Percentiles rank a stretch among this genome's conserved stretches.
Evolutionary conservation across 2,797 vertebrate species (phyloP).

Genomic region (Masticophis lateralis): DNA sequence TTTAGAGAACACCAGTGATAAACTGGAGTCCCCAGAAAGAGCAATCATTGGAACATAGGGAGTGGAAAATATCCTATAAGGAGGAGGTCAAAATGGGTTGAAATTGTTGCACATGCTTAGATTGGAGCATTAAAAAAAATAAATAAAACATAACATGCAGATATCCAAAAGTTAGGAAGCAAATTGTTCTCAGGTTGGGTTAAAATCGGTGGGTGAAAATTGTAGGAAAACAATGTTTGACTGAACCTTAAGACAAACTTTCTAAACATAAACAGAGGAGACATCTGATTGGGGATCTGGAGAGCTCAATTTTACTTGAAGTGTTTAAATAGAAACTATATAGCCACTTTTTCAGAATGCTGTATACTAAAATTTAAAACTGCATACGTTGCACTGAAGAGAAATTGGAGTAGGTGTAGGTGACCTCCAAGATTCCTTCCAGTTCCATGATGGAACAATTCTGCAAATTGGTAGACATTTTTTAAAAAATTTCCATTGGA

Average conservation of each 20-base stretch:
- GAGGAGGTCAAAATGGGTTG: background rate
- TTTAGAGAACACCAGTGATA: background rate
- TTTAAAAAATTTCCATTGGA: background rate
- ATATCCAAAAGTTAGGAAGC: background rate
- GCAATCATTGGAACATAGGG: background rate
- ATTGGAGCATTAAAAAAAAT: background rate
- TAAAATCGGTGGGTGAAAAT: background rate
- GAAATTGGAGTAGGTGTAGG: background rate
- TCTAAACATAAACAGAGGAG: background rate
- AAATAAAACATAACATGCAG: background rate
- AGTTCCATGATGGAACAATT: background rate
- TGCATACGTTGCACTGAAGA: background rate
- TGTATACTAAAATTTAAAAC: background rate
- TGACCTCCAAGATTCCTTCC: background rate
- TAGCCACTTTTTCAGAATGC: background rate
- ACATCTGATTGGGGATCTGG: background rate
- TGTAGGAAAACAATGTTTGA: background rate
- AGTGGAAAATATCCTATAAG: background rate
- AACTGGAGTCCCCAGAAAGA: background rate
- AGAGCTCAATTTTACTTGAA: background rate
- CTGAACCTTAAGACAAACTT: background rate
- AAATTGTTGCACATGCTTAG: background rate
- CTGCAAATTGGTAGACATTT: background rate
- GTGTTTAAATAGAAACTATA: background rate
- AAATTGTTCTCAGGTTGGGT: background rate